Percentiles rank a stretch among this genome's conserved stretches.
These are phyloP conservation scores for Ia io DNA, from an alignment of 2,113 vertebrate species.

Conservation along the genomic window DNA sequence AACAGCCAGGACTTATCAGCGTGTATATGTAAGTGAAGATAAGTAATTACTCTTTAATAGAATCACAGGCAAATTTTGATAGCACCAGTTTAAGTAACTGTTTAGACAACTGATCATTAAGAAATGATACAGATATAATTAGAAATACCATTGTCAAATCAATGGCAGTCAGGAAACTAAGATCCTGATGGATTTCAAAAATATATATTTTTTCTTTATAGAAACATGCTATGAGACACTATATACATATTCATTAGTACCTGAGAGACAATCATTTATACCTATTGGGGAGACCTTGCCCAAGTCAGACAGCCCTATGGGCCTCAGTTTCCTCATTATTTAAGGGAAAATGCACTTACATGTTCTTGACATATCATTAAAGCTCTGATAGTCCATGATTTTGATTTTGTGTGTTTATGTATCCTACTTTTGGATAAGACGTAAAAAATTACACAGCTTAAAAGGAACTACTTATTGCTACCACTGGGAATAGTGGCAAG, in stretches of 20 bases:
- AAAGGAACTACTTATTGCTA: neutral
- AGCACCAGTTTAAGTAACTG: neutral
- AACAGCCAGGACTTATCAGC: neutral
- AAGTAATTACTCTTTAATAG: neutral
- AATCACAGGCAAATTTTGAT: neutral
- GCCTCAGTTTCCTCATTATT: neutral
- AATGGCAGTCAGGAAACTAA: neutral
- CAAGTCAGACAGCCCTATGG: neutral
- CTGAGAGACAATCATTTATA: neutral
- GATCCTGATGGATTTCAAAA: neutral
- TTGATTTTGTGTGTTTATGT: neutral
- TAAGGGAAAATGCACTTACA: neutral
- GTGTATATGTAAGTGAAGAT: neutral
- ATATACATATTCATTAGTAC: neutral
- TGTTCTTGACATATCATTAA: neutral
- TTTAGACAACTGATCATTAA: neutral
- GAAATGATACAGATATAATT: neutral
- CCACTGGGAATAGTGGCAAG: neutral
- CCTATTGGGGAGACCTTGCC: accelerated
- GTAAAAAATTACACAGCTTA: neutral
- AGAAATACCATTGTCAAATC: neutral
- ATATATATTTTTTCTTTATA: neutral
- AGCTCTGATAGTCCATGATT: neutral
- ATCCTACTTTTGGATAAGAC: neutral
- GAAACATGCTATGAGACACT: neutral